Conservation (phyloP, 2,888 invertebrate species). For the Tipula vernalis region DNA sequence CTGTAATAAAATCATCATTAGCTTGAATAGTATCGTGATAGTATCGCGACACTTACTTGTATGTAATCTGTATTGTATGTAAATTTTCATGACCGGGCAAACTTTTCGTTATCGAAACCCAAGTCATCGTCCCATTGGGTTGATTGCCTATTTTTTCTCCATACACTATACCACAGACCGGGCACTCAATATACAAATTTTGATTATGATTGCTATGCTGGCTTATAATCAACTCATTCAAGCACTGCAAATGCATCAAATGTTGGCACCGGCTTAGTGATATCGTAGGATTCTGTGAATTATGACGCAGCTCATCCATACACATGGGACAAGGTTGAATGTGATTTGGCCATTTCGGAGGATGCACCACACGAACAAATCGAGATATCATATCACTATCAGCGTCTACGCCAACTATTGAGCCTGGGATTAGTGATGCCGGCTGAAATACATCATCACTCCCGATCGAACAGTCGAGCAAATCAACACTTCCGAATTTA, state of each 20-base stretch:
- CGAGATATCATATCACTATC: conserved; percentile 48
- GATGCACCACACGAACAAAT: conserved; percentile 53
- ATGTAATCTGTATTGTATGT: conserved; percentile 70
- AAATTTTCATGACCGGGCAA: conserved; percentile 51
- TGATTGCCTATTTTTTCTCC: conserved; percentile 71
- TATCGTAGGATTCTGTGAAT: conserved; percentile 43
- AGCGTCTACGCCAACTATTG: conserved; percentile 38
- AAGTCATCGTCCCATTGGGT: conserved; percentile 72
- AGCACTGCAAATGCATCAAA: conserved; percentile 66
- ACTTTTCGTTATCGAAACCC: conserved; percentile 55
- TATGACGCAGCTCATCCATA: conserved; percentile 41
- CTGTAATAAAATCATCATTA: conserved; percentile 35
- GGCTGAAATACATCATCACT: conserved; percentile 56
- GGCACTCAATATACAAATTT: conserved; percentile 69
- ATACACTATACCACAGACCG: conserved; percentile 73
- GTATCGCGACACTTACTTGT: conserved; percentile 45
- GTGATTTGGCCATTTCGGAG: conserved; percentile 51
- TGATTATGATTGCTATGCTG: conserved; percentile 39
- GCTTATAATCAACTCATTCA: conserved; percentile 59
- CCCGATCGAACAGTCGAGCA: conserved; percentile 56
- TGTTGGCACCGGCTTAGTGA: conserved; percentile 64
- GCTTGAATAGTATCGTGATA: conserved; percentile 9
- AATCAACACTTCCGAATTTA: conserved; percentile 44
- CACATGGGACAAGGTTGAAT: conserved; percentile 58
- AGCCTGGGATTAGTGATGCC: conserved; percentile 29